Base-by-base conservation (phyloP, 2,888 invertebrate genomes). In the Leptopterna dolabrata region DNA sequence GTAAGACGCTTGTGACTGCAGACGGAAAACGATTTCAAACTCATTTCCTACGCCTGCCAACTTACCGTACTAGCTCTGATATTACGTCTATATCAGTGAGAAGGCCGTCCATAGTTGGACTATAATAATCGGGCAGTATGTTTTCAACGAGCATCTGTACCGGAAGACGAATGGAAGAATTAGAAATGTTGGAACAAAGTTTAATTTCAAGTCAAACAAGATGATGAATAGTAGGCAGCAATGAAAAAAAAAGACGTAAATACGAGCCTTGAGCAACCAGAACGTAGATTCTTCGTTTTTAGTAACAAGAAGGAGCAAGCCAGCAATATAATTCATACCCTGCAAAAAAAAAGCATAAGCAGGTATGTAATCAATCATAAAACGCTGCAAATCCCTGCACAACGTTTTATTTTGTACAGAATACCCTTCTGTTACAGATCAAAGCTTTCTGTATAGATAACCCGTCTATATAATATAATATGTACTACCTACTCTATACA, bases 271-370 rank as follows among this genome's bases (percentile, higher is more conserved):
- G 86, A 98, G 93, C 86, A 98, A 93, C 98, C 98, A 98, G 93
- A 98, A 98, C 76, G 97, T 95, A 89, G 95, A 95, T 92, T 98
- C 97, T 92, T 98, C 98, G 92, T 95, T 96, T 92, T 97, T 96
- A 30, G 97, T 96, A 43, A 97, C 95, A 89, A 98, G 93, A 85
- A 98, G 92, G 89, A 98, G 92, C 89, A 98, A 93, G 55, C 97
- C 97, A 87, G 97, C 97, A 90, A 98, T 96, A 92, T 98, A 98
- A 93, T 98, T 98, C 89, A 98, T 93, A 81, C 98, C 98, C 94
- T 98, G 90, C 27, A 89, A 90, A 70, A 87, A 83, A 84, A 89
- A 41, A 55, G 70, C 19, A 55, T 24, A 4, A 4, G 2, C 36
- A n/a, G n/a, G n/a, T n/a, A n/a, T n/a, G n/a, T n/a, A n/a, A n/a